Evolutionary conservation across 1,140 invertebrate genomes (phyloP), one percentile per base, ranked within the genome.

Genomic region (Sitophilus oryzae): DNA sequence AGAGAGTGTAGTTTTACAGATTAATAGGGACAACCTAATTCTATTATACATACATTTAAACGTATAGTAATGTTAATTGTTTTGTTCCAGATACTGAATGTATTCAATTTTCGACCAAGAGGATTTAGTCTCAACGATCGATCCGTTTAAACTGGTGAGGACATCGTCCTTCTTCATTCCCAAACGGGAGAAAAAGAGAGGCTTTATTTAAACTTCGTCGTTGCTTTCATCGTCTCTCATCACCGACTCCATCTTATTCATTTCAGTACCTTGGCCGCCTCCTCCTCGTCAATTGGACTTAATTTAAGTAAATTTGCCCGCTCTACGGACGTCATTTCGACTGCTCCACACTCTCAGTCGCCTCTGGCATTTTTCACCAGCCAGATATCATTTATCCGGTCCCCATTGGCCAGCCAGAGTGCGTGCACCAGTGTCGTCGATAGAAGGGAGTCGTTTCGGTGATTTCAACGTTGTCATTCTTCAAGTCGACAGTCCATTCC

Each of bases 291-390:
- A 62, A 65, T 65, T 65, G 52, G 61, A 50, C 43, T 42, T 53
- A 65, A 65, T 65, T 65, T 62, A 62, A 62, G 60, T 58, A 64
- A n/a, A 62, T 62, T 62, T 54, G 58, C 44, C 50, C 41, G 44
- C 41, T 64, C 47, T n/a, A 49, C 19, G 41, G 37, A 47, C 30
- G 37, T 40, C 44, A 30, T 51, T 58, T 54, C 46, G 56, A 61
- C 51, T 40, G 49, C 41, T 45, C n/a, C 25, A 30, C 11, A 30
- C 22, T 48, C 40, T 52, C 43, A 56, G 56, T 61, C 56, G 46
- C 46, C 59, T 38, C 48, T 23, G 37, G 48, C 48, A 36, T 30
- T 36, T 19, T 19, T 15, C 21, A 35, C 23, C 19, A 6, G 11
- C 34, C n/a, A 42, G 25, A 50, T 8, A 18, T 16, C 1, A 50